A percentile compares a stretch with the other conserved stretches of the same genome.
phyloP scores from a whole-genome alignment of 2,113 vertebrate genomes.

The Acrocephalus arundinaceus region DNA sequence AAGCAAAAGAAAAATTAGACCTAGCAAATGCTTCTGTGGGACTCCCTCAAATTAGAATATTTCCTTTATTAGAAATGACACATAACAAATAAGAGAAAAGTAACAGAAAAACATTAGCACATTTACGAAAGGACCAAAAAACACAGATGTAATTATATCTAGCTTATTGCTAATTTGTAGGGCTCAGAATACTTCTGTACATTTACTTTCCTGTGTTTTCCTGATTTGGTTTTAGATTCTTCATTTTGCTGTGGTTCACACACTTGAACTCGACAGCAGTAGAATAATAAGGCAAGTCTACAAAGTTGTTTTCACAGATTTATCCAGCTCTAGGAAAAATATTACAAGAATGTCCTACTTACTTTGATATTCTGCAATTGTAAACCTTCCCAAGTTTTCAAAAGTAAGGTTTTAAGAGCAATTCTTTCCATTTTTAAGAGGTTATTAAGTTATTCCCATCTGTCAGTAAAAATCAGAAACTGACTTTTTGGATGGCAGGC shows the following conservation, averaged over 20 bases:
- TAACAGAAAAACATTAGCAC: neutral
- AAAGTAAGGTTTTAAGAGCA: conserved; percentile 13
- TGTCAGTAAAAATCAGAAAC: neutral
- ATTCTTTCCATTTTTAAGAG: neutral
- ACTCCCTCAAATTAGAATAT: neutral
- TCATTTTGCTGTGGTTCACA: neutral
- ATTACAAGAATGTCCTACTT: neutral
- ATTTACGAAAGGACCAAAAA: neutral
- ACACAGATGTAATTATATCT: neutral
- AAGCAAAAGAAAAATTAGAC: conserved; percentile 31
- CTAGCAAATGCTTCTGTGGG: conserved; percentile 1
- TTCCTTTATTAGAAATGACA: conserved; percentile 26
- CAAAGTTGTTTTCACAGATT: neutral
- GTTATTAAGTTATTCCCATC: neutral
- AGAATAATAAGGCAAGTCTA: neutral
- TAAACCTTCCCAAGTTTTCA: conserved; percentile 3
- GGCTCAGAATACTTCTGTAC: neutral
- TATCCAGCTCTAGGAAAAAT: neutral
- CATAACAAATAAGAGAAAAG: neutral
- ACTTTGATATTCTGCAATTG: conserved; percentile 11
- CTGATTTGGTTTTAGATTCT: neutral
- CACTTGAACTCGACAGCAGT: neutral
- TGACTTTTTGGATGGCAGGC: neutral
- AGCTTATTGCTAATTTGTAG: neutral
- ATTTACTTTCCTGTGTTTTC: neutral